Base-by-base conservation (phyloP, 2,888 invertebrate genomes). In the Mongoloraphidia duomilia region DNA sequence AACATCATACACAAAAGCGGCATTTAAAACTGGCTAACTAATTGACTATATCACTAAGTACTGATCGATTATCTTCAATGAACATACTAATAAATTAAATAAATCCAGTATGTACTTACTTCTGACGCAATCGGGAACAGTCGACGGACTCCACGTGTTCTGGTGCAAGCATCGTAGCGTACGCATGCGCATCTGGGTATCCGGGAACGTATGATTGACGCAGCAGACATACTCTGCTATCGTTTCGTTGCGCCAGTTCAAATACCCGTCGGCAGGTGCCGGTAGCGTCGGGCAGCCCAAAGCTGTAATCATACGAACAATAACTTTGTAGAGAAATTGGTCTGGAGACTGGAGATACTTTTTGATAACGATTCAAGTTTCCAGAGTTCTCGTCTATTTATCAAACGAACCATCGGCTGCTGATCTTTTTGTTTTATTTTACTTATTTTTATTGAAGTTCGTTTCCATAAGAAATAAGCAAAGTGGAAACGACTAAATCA, bases 181-280 rank as follows among this genome's bases (percentile, higher is more conserved):
- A 49, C 78, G 75, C 60, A 72, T 72, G 63, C 76, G 74, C 63
- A 73, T 67, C 54, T 70, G 70, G n/a, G 77, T 78, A 61, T 84
- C 84, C 12, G 77, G 74, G 65, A 85, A 86, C 61, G 78, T 72
- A 59, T 68, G 76, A 49, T 80, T 80, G 45, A 76, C 72, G 57
- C 80, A 76, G 66, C 86, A 86, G 66, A 77, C 75, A 67, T 79
- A 83, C 58, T 78, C 77, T 35, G 80, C 82, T 43, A 75, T 70
- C 40, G 77, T 76, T 50, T 74, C 72, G 57, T 79, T 82, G 58
- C 79, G 75, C 64, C 77, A 78, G 59, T 80, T 77, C 11, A 83
- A 63, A 62, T 80, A 80, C 43, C 82, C 84, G 65, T 79, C 76
- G 62, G 73, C 71, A 58, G 85, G 85, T 60, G 79, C 68, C 59